phyloP scores from a whole-genome alignment of 37 sponge, comb jelly and placozoan genomes.

The Chondrosia reniformis region DNA sequence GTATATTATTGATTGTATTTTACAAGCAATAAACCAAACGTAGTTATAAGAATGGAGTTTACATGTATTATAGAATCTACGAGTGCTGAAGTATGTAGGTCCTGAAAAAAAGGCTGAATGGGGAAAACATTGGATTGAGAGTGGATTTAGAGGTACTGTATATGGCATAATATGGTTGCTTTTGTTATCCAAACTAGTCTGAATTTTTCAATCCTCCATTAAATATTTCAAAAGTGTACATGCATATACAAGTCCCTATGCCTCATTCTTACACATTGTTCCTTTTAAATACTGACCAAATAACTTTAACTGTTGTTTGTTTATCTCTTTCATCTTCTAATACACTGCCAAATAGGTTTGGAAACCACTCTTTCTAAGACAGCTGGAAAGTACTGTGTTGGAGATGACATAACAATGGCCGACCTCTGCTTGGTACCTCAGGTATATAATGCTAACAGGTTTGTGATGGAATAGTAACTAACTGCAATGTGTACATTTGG shows the following conservation, averaged over 20 bases:
- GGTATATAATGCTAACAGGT: constrained; percentile 91
- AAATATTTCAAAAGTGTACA: no score
- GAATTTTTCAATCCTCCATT: no score
- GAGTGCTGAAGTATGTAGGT: constrained; percentile 88
- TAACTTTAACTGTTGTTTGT: no score
- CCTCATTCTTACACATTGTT: no score
- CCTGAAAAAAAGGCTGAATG: constrained; percentile 85
- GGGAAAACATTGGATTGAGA: constrained; percentile 93
- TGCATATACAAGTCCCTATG: no score
- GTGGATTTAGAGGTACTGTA: constrained; percentile 72
- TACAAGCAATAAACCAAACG: no score
- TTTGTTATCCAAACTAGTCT: no score
- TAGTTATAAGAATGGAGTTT: not conserved
- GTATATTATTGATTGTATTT: no score
- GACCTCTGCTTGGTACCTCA: constrained; percentile 93
- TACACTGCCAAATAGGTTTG: constrained; percentile 66
- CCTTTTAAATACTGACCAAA: no score
- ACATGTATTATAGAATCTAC: constrained; percentile 59
- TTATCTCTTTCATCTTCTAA: no score
- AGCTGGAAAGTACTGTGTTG: constrained; percentile 93
- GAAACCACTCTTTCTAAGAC: constrained; percentile 67
- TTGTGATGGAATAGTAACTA: no score
- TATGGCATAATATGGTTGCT: not conserved
- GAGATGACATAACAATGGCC: constrained; percentile 95
- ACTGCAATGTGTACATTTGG: no score